A percentile compares a stretch with the other conserved stretches of the same genome.
These are phyloP conservation scores for Notolabrus celidotus DNA, from an alignment of 2,797 vertebrate species.

Conservation along the genomic window DNA sequence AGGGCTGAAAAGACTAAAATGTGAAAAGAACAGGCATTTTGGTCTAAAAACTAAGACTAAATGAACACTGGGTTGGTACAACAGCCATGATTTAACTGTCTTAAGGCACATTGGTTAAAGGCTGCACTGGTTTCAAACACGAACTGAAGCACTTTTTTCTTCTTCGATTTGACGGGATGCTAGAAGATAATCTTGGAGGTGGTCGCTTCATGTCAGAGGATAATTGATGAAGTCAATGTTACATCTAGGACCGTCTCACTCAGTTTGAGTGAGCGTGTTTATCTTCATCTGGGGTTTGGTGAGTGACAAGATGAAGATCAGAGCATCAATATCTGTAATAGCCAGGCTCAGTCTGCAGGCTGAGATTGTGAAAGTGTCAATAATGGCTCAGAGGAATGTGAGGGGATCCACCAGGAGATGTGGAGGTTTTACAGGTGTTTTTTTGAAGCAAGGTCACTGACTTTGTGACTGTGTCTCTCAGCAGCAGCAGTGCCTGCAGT, in stretches of 20 bases:
- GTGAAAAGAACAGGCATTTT: too few species aligned
- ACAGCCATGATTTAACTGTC: too few species aligned
- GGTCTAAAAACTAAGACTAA: too few species aligned
- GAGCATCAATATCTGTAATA: conserved; percentile 24
- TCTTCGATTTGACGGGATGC: too few species aligned
- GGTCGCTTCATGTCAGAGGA: too few species aligned
- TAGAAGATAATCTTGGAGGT: too few species aligned
- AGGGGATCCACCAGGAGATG: not conserved
- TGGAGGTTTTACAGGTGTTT: not conserved
- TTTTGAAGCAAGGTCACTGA: conserved; percentile 12
- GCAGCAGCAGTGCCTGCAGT: not conserved
- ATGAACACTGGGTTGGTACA: too few species aligned
- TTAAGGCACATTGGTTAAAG: too few species aligned
- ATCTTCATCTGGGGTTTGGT: conserved; percentile 1
- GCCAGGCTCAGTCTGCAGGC: conserved; percentile 9
- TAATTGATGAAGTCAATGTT: not conserved
- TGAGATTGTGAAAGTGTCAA: conserved; percentile 33
- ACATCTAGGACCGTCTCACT: not conserved
- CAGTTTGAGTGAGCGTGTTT: not conserved
- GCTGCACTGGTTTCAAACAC: too few species aligned
- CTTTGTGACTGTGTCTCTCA: conserved; percentile 16
- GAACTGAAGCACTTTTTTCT: too few species aligned
- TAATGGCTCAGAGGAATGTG: conserved; percentile 14
- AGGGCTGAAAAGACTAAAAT: too few species aligned
- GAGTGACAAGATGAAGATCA: conserved; percentile 9